phyloP scores from a whole-genome alignment of 2,888 invertebrate genomes.

The Meiosimyza platycephala region DNA sequence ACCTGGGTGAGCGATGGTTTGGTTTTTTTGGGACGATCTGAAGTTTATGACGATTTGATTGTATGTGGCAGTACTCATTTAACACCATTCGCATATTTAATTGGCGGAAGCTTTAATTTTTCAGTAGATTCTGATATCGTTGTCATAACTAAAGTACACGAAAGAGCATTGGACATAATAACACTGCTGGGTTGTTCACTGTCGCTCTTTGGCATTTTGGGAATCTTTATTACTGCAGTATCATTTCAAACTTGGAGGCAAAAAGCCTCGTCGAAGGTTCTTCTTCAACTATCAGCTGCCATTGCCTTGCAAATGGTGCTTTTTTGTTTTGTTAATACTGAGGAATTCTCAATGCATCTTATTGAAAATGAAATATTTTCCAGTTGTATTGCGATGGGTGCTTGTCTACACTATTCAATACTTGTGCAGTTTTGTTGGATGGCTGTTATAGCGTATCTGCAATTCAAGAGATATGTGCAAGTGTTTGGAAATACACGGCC shows the following conservation, averaged over 20 bases:
- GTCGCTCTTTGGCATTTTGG: conserved; percentile 71
- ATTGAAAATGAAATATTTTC: conserved; percentile 56
- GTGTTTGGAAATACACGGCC: conserved; percentile 72
- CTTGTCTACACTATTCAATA: conserved; percentile 75
- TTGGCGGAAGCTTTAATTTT: conserved; percentile 54
- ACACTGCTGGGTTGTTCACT: conserved; percentile 72
- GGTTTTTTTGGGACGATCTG: conserved; percentile 59
- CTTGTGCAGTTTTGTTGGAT: conserved; percentile 80
- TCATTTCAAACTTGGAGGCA: conserved; percentile 73
- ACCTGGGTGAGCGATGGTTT: conserved; percentile 73
- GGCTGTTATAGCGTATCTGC: conserved; percentile 76
- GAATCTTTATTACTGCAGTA: conserved; percentile 72
- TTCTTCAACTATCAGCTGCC: conserved; percentile 74
- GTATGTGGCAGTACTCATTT: conserved; percentile 71
- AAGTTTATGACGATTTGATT: conserved; percentile 63
- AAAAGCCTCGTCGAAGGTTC: conserved; percentile 74
- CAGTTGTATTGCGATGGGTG: conserved; percentile 72
- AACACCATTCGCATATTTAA: conserved; percentile 73
- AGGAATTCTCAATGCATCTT: conserved; percentile 57
- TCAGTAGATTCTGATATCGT: conserved; percentile 49
- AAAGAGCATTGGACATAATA: conserved; percentile 70
- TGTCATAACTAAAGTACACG: conserved; percentile 58
- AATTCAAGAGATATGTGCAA: conserved; percentile 76
- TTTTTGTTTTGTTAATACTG: conserved; percentile 61
- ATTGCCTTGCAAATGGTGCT: conserved; percentile 72